Percentiles rank a stretch among this genome's conserved stretches.
Evolutionary conservation across 1,140 invertebrate genomes (phyloP).

Genomic region (Adoxophyes honmai): DNA sequence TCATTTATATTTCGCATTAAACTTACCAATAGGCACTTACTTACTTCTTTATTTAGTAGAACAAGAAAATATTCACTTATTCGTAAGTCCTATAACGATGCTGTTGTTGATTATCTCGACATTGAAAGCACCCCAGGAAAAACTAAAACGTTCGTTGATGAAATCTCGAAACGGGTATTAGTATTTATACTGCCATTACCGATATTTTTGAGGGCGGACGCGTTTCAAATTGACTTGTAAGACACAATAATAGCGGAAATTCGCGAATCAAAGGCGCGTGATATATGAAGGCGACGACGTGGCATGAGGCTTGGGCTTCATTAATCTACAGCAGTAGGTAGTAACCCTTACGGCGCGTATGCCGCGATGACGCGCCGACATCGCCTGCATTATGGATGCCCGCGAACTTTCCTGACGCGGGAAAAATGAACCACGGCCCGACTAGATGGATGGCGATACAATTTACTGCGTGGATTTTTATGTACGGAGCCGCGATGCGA

Average conservation of each 20-base stretch:
- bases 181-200: too few species aligned
- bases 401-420: slow-evolving; percentile 65
- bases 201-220: too few species aligned
- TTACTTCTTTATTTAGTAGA: too few species aligned
- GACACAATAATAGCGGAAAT: not conserved
- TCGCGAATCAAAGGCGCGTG: not conserved
- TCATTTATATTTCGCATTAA: too few species aligned
- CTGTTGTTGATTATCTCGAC: too few species aligned
- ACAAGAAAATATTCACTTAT: too few species aligned
- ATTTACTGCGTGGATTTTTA: slow-evolving; percentile 32
- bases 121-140: too few species aligned
- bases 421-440: slow-evolving; percentile 67
- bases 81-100: too few species aligned
- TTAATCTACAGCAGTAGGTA: slow-evolving; percentile 10
- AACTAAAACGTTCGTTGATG: too few species aligned
- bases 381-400: slow-evolving; percentile 69
- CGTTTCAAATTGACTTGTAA: too few species aligned
- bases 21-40: too few species aligned
- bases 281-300: slow-evolving; percentile 15
- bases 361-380: slow-evolving; percentile 69
- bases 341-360: slow-evolving; percentile 32
- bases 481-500: not conserved
- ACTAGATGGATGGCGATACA: slow-evolving; percentile 49
- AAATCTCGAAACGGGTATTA: too few species aligned
- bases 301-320: slow-evolving; percentile 9